Conservation (phyloP, 2,113 vertebrate genomes). For the Hemichromis elongatus region DNA sequence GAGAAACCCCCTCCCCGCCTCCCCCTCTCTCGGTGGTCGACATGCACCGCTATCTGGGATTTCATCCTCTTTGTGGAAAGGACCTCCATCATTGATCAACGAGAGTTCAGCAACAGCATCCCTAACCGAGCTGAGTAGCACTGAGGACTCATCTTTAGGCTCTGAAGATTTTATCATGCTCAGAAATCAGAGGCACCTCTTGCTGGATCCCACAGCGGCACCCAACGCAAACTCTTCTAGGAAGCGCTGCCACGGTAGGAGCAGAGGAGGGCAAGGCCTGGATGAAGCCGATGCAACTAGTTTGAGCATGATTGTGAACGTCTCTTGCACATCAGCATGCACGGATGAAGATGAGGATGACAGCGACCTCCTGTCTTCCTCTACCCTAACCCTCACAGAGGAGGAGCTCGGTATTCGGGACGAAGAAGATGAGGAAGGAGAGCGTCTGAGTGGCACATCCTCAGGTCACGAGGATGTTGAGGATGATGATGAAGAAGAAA, state of each 20-base stretch:
- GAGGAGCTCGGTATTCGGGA: constrained; percentile 90
- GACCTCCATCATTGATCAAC: constrained; percentile 78
- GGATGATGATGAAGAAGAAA: constrained; percentile 85
- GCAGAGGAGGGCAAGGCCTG: neutral
- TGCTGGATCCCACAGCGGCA: constrained; percentile 61
- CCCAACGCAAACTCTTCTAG: constrained; percentile 79
- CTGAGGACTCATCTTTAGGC: constrained; percentile 86
- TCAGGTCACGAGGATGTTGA: constrained; percentile 81
- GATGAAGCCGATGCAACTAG: constrained; percentile 79
- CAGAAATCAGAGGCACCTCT: constrained; percentile 69
- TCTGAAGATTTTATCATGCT: constrained; percentile 86
- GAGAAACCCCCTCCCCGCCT: constrained; percentile 61
- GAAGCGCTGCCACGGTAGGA: constrained; percentile 73
- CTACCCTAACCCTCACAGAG: constrained; percentile 94
- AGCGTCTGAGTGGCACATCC: constrained; percentile 82
- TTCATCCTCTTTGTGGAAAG: constrained; percentile 65
- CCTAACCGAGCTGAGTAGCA: constrained; percentile 89
- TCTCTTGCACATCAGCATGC: constrained; percentile 92
- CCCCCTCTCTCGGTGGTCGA: constrained; percentile 10
- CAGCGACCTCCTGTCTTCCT: constrained; percentile 95
- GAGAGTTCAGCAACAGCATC: constrained; percentile 84
- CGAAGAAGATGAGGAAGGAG: constrained; percentile 84
- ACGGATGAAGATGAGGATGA: constrained; percentile 95
- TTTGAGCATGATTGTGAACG: constrained; percentile 96
- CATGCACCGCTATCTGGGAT: constrained; percentile 18